These are phyloP conservation scores for Microplitis manilae DNA, from an alignment of 2,888 invertebrate species.

Conservation along the genomic window DNA sequence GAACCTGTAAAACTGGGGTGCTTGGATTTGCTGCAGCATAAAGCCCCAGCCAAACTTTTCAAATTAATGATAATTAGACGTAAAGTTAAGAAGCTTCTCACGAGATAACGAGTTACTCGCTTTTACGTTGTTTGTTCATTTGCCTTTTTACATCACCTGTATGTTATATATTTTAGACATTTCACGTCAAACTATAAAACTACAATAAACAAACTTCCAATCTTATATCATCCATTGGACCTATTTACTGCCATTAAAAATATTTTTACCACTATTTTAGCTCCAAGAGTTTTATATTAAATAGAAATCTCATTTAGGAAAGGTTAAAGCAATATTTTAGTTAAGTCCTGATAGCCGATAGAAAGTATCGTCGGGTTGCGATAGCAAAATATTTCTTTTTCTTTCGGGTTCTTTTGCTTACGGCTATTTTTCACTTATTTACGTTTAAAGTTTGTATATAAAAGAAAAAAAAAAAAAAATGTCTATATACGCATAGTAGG, in stretches of 20 bases:
- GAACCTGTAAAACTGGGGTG: conserved; percentile 24
- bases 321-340: background rate
- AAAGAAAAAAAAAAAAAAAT: background rate
- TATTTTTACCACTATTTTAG: too few species aligned
- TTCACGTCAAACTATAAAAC: conserved; percentile 15
- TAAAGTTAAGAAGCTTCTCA: conserved; percentile 58
- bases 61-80: conserved; percentile 70
- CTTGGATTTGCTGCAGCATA: conserved; percentile 28
- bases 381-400: background rate
- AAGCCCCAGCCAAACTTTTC: conserved; percentile 61
- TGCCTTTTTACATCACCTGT: conserved; percentile 1
- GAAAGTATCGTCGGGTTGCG: background rate
- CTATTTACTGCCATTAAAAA: too few species aligned
- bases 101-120: conserved; percentile 65
- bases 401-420: background rate
- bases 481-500: conserved; percentile 4
- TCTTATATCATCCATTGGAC: background rate
- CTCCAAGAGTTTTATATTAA: background rate
- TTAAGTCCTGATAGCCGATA: too few species aligned
- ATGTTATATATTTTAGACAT: background rate
- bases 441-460: background rate
- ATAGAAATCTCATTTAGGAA: background rate
- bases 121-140: conserved; percentile 22
- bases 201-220: background rate
- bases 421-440: conserved; percentile 1